Base-by-base conservation (phyloP, 2,113 vertebrate species). In the Elanoides forficatus region DNA sequence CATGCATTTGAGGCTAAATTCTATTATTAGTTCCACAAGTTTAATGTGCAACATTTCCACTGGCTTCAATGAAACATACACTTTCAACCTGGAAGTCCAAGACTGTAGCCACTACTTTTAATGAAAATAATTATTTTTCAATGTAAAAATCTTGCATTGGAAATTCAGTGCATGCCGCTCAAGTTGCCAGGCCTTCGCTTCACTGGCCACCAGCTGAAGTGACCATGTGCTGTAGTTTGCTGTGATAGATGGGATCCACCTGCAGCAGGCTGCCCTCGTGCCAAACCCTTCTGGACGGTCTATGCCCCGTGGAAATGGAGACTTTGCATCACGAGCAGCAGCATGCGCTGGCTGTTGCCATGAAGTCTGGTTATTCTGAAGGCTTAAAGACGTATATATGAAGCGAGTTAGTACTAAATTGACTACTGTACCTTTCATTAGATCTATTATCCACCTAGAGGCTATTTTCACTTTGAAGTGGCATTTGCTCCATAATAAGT, bases 381-480 rank as follows among this genome's bases (percentile, higher is more conserved):
- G 55, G 71, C 53, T 86, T 70, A 76, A 91, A 90, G 81, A 47
- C 1, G 0, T 40, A 55, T 80, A 73, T 81, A 67, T 63, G 59
- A 95, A 95, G 70, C 50, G 74, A 85, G 66, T 72, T 53, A 83
- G 59, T 42, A 26, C 25, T 72, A 74, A 83, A 73, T 52, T 86
- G 60, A 87, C 52, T 67, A 17, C 52, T 43, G 59, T 90, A 91
- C 53, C 67, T 91, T 88, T 91, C 85, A 53, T 85, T 90, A 95
- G 91, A 93, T 88, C 79, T 76, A 50, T 88, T 94, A 93, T 83
- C 75, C 78, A 87, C 86, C 94, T 96, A 90, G 92, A 94, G 96
- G 96, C 96, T 95, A 90, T 97, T 97, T 93, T 96, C 84, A 89
- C 92, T 98, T 96, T 96, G 89, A 97, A 92, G 93, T 85, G 90